Evolutionary conservation across 2,113 vertebrate genomes (phyloP).

Genomic region (Rhegmatorhina hoffmannsi): DNA sequence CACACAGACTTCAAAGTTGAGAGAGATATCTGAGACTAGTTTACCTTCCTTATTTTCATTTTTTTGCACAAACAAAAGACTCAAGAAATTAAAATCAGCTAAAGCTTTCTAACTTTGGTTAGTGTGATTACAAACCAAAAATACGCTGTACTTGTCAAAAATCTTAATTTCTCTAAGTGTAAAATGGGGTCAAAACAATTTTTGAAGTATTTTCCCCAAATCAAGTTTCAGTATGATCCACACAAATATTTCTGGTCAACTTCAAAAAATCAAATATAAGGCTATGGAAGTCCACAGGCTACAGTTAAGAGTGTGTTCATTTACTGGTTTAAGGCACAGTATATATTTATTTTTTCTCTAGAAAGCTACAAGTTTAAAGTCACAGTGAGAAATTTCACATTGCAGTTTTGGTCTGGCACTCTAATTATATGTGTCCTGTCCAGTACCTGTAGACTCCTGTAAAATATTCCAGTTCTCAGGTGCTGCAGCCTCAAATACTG

Average conservation of each 20-base stretch:
- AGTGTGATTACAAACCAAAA: neutral
- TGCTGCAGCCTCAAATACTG: neutral
- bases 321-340: slow-evolving; percentile 72
- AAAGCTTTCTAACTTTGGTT: neutral
- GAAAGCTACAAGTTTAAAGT: slow-evolving; percentile 53
- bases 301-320: slow-evolving; percentile 9
- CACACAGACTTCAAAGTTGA: neutral
- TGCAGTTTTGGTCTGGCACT: slow-evolving; percentile 62
- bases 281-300: slow-evolving; percentile 13
- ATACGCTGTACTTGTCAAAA: neutral
- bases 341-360: neutral
- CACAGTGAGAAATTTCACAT: slow-evolving; percentile 65
- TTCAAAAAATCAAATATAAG: slow-evolving; percentile 30
- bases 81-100: neutral
- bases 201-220: neutral
- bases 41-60: neutral
- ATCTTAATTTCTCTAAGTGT: neutral
- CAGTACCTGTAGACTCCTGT: neutral
- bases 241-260: slow-evolving; percentile 4
- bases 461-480: slow-evolving; percentile 16
- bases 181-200: neutral
- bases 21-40: neutral
- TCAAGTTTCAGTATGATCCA: neutral
- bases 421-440: neutral
- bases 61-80: neutral